Evolutionary conservation across 2,888 invertebrate genomes (phyloP), one percentile per base, ranked within the genome.

Genomic region (Drosophila sordidula): DNA sequence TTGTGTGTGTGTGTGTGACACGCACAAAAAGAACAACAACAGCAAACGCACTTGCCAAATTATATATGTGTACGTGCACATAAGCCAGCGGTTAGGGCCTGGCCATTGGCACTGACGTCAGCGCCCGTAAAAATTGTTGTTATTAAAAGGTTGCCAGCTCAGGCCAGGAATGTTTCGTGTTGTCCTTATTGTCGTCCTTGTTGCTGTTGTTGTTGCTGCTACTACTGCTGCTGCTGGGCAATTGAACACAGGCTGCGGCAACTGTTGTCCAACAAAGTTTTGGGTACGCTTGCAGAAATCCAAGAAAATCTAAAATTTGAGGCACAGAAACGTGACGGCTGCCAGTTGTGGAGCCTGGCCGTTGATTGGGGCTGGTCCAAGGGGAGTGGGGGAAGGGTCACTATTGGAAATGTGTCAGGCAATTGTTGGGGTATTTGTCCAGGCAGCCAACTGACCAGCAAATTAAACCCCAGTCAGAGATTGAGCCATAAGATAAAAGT

Each of bases 331-430:
- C 59, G 66, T 74, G 75, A 70, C 70, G 58, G 46, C 22, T 41
- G 14, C 26, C 29, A 29, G 9, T 3, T 29, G 29, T 29, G 29
- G 29, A 29, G 29, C 29, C 29, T 29, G 29, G 9, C 3, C 9
- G 9, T 57, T 74, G 70, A 66, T 66, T 46, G 56, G 57, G 50
- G 39, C 50, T 54, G 36, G 36, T 4, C 12, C 4, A n/a, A 18
- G 9, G 14, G 11, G 22, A 14, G 14, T 14, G 14, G 36, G 52
- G 34, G 25, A 6, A 42, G 52, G 55, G 9, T 39, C 61, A 45
- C 61, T 52, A 79, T 82, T 85, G 67, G 55, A 85, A 82, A 81
- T 85, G 75, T 70, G 82, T 77, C 82, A 81, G 77, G 42, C 36
- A 50, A 50, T 62, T 62, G 42, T 36, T 26, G 49, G 49, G 34